Base-by-base conservation (phyloP, 2,888 invertebrate species). In the Chromoteleia sp. region DNA sequence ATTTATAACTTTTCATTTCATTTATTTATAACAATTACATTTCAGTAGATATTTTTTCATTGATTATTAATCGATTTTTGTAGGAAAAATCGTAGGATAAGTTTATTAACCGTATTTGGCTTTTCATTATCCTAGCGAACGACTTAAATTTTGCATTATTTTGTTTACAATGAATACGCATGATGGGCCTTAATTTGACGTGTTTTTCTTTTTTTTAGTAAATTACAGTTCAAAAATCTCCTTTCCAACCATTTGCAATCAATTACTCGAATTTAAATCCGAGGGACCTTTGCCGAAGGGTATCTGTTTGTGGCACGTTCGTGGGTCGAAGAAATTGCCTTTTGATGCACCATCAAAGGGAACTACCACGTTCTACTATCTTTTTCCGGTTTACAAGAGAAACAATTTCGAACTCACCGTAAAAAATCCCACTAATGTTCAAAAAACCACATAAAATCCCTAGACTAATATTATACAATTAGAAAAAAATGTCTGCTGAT, bases 271-370 rank as follows among this genome's bases (percentile, higher is more conserved):
- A 73, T 79, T 79, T 73, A 73, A 67, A 79, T 79, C 61, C 48
- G 41, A 63, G 61, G 41, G 65, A 63, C 58, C 71, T 75, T 33
- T 80, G 81, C 83, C 78, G 29, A 58, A 73, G 86, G 84, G 83
- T 76, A 74, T 85, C 87, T 88, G 87, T 84, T 86, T 83, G 87
- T 88, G 88, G 88, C 90, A 87, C 86, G 85, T 63, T 56, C 82
- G 74, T 83, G 83, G 85, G 87, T 82, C 84, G 89, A 88, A 88
- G 89, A 89, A 89, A 89, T 90, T 86, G 87, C 86, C 89, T 89
- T 91, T 91, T 91, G 91, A 90, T 90, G 89, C 87, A 84, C 89
- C 89, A 90, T 87, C 89, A 90, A 90, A 89, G 90, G 86, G 86
- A 73, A 73, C 71, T 39, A 88, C 83, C 77, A 65, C 15, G 30